A percentile compares a stretch with the other conserved stretches of the same genome.
phyloP scores from a whole-genome alignment of 2,888 invertebrate genomes.

The Mycogona germanica region DNA sequence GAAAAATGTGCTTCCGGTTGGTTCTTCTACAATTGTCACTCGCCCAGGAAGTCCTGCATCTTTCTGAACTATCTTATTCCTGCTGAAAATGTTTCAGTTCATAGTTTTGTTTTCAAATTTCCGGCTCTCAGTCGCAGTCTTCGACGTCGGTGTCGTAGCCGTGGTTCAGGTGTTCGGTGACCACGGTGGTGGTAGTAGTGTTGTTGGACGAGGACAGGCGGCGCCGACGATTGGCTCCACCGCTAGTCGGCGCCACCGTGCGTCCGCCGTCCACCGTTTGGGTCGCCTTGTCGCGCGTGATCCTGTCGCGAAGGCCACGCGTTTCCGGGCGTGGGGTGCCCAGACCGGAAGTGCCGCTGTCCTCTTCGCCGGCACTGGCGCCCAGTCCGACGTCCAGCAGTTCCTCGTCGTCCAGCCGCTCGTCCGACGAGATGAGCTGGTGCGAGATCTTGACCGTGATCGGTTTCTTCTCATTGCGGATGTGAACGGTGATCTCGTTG shows the following conservation, averaged over 20 bases:
- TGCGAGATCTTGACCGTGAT: conserved; percentile 4
- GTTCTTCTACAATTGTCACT: too few species aligned
- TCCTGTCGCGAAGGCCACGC: background rate
- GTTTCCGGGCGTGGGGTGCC: conserved; percentile 9
- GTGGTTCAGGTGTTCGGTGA: background rate
- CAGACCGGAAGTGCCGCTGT: conserved; percentile 2
- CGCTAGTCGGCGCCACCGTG: too few species aligned
- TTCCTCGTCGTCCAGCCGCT: background rate
- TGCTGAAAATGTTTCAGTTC: too few species aligned
- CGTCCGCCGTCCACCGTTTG: conserved; percentile 1
- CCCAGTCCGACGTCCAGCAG: conserved; percentile 9
- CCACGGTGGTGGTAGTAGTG: too few species aligned
- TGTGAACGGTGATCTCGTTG: background rate
- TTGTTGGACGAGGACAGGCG: too few species aligned
- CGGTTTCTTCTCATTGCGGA: background rate
- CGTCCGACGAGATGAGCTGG: background rate
- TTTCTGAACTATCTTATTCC: too few species aligned
- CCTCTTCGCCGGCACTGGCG: conserved; percentile 13
- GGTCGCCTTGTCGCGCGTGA: background rate
- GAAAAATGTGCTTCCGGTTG: too few species aligned
- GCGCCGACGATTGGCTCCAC: too few species aligned
- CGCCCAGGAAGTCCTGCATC: too few species aligned
- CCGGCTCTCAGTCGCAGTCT: too few species aligned
- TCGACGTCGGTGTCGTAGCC: conserved; percentile 10
- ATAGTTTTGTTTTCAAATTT: too few species aligned